Evolutionary conservation across 2,113 vertebrate genomes (phyloP).

Genomic region (Perognathus longimembris): DNA sequence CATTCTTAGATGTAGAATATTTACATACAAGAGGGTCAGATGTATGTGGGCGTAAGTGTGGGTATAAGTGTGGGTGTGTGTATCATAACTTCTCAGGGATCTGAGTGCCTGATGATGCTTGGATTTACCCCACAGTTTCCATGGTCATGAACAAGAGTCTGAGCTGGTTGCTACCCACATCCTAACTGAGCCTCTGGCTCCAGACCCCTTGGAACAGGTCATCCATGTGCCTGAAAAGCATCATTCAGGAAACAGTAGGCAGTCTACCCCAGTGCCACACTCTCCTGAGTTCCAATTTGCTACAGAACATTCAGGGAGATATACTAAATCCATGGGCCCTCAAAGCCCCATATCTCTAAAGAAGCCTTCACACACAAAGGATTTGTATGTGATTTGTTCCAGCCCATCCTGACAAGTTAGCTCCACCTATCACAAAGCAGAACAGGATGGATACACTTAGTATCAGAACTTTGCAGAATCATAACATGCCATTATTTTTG

Average conservation of each 20-base stretch:
- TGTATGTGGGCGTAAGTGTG: too few relatives aligned
- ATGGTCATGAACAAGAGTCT: background rate
- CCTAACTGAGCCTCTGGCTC: background rate
- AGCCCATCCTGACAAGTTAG: rapidly evolving
- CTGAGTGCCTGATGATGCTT: rapidly evolving
- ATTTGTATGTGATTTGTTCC: background rate
- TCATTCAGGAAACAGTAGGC: background rate
- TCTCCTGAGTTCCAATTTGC: background rate
- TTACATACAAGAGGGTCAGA: too few relatives aligned
- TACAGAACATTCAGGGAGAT: conserved; percentile 10
- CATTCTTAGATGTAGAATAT: too few relatives aligned
- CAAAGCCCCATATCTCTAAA: background rate
- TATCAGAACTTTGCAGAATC: background rate
- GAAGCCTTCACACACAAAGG: background rate
- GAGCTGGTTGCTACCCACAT: background rate
- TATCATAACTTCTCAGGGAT: background rate
- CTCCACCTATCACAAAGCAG: background rate
- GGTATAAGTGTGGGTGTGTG: background rate
- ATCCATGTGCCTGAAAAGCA: background rate
- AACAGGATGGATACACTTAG: background rate
- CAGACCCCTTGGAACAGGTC: too few relatives aligned
- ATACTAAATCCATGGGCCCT: background rate
- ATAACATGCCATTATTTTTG: background rate
- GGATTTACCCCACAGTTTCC: too few relatives aligned
- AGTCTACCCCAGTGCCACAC: background rate